Evolutionary conservation across 2,888 invertebrate species (phyloP).

Genomic region (Polyommatus iphigenia): DNA sequence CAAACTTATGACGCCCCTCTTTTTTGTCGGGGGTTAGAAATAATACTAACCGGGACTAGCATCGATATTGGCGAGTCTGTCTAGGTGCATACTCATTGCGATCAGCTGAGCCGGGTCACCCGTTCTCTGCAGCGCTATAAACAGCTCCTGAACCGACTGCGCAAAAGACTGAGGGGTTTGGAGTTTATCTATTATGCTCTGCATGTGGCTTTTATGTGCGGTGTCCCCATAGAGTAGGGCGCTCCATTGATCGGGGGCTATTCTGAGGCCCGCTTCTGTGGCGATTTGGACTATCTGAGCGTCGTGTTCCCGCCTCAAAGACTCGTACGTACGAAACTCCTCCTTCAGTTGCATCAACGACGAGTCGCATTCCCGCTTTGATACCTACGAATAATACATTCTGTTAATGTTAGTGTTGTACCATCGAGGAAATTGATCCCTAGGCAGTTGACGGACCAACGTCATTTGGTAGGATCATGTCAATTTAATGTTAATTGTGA

Average conservation of each 20-base stretch:
- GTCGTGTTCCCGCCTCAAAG: constrained; percentile 96
- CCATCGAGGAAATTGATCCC: too few species aligned
- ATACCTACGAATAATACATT: constrained; percentile 81
- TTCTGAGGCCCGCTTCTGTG: constrained; percentile 96
- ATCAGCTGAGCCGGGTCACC: constrained; percentile 89
- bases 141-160: constrained; percentile 93
- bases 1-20: too few species aligned
- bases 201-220: constrained; percentile 98
- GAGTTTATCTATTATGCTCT: constrained; percentile 90
- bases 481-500: too few species aligned
- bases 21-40: too few species aligned
- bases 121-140: constrained; percentile 93
- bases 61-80: constrained; percentile 92
- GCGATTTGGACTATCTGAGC: constrained; percentile 99
- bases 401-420: too few species aligned
- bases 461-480: too few species aligned
- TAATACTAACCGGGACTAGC: constrained; percentile 84
- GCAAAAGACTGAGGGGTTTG: constrained; percentile 97
- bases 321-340: constrained; percentile 97
- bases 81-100: constrained; percentile 88
- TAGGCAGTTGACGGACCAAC: too few species aligned
- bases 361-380: constrained; percentile 97
- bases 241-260: constrained; percentile 99
- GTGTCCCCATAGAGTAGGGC: constrained; percentile 97
- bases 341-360: constrained; percentile 99